Evolutionary conservation across 2,797 vertebrate species (phyloP).

Genomic region (Chromobotia macracanthus): DNA sequence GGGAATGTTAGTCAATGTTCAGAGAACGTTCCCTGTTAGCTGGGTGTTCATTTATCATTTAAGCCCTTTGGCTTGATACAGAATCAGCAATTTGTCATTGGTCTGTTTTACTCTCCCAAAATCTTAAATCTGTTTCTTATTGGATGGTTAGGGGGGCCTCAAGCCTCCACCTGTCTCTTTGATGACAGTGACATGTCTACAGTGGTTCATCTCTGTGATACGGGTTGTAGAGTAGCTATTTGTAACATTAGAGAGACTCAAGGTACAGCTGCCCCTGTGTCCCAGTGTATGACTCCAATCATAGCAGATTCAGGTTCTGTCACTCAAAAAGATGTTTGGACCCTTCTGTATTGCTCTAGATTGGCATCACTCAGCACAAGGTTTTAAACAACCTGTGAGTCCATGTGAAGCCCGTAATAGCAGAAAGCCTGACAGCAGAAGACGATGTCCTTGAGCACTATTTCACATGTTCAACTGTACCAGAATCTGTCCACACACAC

Average conservation of each 20-base stretch:
- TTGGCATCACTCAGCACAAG: slow-evolving; percentile 24
- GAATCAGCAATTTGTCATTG: not conserved
- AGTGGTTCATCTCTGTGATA: slow-evolving; percentile 48
- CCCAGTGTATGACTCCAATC: slow-evolving; percentile 43
- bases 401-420: slow-evolving; percentile 11
- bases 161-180: slow-evolving; percentile 37
- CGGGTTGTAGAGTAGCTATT: slow-evolving; percentile 57
- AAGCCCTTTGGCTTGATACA: not conserved
- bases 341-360: not conserved
- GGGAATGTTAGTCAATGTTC: too few species aligned
- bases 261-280: slow-evolving; percentile 58
- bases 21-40: too few species aligned
- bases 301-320: slow-evolving; percentile 42
- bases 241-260: slow-evolving; percentile 55
- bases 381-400: slow-evolving; percentile 27
- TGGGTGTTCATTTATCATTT: not conserved
- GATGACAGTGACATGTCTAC: slow-evolving; percentile 48
- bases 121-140: slow-evolving; percentile 18
- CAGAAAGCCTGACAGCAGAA: slow-evolving; percentile 27
- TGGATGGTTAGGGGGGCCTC: slow-evolving; percentile 25
- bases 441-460: slow-evolving; percentile 33
- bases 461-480: slow-evolving; percentile 47
- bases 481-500: slow-evolving; percentile 31
- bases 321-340: slow-evolving; percentile 18
- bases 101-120: slow-evolving; percentile 12